Evolutionary conservation across 2,888 invertebrate species (phyloP), one percentile per base, ranked within the genome.

Genomic region (Heteromurus nitidus): DNA sequence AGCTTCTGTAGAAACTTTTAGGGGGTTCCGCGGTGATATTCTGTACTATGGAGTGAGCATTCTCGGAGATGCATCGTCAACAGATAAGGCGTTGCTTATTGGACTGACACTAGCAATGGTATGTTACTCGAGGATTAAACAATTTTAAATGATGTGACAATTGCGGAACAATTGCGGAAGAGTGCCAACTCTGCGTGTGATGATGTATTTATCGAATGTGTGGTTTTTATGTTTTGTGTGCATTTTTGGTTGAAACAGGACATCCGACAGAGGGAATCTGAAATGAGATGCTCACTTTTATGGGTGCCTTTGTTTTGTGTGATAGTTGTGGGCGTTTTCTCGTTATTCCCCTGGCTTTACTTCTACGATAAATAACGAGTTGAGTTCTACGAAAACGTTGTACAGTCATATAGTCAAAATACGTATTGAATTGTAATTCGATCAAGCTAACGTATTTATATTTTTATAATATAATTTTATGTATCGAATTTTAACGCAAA

Each of bases 21-120:
- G 84, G 30, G 84, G 82, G 36, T 65, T 84, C 30, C 81, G 84
- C 1, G 84, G 84, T 30, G 82, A 77, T 26, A 72, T 84, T 47
- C 68, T 82, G 50, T 74, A 77, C 31, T 84, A 82, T 36, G 84
- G 82, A 47, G 31, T 84, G 20, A 77, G 79, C 42, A 82, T 81
- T 75, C 58, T 84, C n/a, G 73, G 68, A 3, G 82, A 84, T 30
- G 65, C 72, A 9, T 58, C 68, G 18, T 44, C 79, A 18, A 53
- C 67, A 36, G 65, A 74, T 36, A 84, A 84, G 75, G 84, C 84
- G 3, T 18, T 84, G 9, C 58, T 84, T 26, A 79, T 84, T 67
- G 81, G 77, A 26, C 53, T 81, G 18, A 74, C 84, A n/a, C 9
- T 82, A n/a, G 74, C 69, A 47, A 81, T 84, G 84, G 84, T 83